phyloP scores from a whole-genome alignment of 2,113 vertebrate genomes.

The Myiagra hebetior region DNA sequence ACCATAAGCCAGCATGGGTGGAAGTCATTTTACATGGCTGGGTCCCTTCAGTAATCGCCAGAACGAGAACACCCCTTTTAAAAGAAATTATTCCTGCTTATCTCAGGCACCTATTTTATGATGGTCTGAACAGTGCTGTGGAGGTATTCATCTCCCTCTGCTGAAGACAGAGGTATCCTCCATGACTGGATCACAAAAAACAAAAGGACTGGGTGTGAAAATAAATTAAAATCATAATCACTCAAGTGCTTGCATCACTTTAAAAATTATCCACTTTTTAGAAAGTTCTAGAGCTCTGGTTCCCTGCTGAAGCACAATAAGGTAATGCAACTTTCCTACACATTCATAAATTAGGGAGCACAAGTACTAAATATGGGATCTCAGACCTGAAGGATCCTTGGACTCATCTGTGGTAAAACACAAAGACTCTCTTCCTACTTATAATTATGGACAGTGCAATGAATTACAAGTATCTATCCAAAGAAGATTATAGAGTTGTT shows the following conservation, averaged over 20 bases:
- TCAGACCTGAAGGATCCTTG: not conserved
- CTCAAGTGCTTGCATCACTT: not conserved
- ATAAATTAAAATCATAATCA: not conserved
- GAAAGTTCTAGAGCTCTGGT: not conserved
- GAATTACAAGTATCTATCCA: not conserved
- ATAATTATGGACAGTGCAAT: not conserved
- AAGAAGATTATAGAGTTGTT: not conserved
- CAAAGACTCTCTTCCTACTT: not conserved
- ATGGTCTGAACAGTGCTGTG: not conserved
- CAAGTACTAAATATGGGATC: not conserved
- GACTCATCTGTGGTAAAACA: not conserved
- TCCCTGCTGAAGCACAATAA: not conserved
- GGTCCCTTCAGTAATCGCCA: not conserved
- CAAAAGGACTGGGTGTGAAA: not conserved
- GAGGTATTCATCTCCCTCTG: not conserved
- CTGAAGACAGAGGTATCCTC: not conserved
- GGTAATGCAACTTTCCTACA: not conserved
- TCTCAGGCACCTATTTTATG: not conserved
- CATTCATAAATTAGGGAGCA: not conserved
- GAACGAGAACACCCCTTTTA: not conserved
- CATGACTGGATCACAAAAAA: not conserved
- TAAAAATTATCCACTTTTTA: not conserved
- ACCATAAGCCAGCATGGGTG: not conserved
- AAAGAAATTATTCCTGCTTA: not conserved
- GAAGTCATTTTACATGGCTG: not conserved